phyloP scores from a whole-genome alignment of 2,888 invertebrate species.

The Eristalinus sepulchralis region DNA sequence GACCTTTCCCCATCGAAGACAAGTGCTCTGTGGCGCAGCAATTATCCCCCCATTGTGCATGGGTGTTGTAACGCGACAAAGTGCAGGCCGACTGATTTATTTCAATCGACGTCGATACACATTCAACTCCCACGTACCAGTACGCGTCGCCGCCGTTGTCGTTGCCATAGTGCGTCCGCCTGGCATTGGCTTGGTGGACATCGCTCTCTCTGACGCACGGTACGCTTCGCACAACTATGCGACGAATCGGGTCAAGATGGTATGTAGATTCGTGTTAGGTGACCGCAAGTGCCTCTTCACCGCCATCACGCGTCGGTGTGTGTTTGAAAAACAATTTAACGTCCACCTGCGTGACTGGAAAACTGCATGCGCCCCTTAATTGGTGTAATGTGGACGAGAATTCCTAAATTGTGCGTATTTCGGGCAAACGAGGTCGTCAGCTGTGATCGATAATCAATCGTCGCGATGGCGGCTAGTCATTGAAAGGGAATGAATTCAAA shows the following conservation, averaged over 20 bases:
- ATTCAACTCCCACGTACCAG: constrained; percentile 24
- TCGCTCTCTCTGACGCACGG: neutral
- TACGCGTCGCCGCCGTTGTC: neutral
- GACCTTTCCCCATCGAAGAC: constrained; percentile 22
- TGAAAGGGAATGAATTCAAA: neutral
- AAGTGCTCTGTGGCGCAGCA: constrained; percentile 26
- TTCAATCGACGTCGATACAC: neutral
- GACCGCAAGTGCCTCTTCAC: constrained; percentile 25
- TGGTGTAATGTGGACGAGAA: constrained; percentile 20
- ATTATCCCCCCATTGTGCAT: constrained; percentile 27
- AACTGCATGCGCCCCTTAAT: constrained; percentile 11
- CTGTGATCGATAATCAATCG: neutral
- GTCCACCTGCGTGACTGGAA: constrained; percentile 51
- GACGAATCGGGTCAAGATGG: constrained; percentile 60
- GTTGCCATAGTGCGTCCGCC: constrained; percentile 27
- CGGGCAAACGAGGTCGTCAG: neutral
- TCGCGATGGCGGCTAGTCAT: neutral
- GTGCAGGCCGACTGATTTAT: constrained; percentile 21
- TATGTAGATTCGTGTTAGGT: constrained; percentile 25
- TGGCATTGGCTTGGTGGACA: constrained; percentile 26
- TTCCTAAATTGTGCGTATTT: constrained; percentile 6
- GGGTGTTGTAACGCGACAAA: constrained; percentile 7
- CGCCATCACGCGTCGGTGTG: constrained; percentile 20
- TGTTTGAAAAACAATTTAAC: constrained; percentile 9
- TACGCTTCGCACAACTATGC: neutral